Base-by-base conservation (phyloP, 2,113 vertebrate genomes). In the Tiliqua scincoides region DNA sequence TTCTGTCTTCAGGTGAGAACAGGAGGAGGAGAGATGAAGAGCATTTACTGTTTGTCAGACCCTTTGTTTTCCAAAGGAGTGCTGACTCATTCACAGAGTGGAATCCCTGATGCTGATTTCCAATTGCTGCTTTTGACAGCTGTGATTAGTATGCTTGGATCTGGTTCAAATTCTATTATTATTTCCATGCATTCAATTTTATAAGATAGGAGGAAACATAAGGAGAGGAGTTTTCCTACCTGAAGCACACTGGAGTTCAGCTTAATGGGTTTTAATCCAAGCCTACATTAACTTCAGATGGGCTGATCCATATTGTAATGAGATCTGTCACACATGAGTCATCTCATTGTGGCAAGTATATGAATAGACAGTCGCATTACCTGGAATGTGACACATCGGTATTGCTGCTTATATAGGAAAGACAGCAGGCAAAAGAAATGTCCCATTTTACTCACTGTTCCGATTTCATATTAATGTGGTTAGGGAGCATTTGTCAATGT, bases 321-420 rank as follows among this genome's bases (percentile, higher is more conserved):
- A 92, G 94, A 93, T 91, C 94, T 95, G 96, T 90, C 96, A 94
- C 94, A 92, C 79, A 73, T 78, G 79, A 92, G 92, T 90, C 93
- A 93, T 85, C 40, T 87, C 91, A 48, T 71, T 91, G 85, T 81
- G 77, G 54, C 82, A 2, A 83, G 84, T 93, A 94, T 87, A 84
- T 25, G 91, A 96, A 91, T 57, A 84, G 94, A 95, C 93, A 95
- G 79, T 87, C 78, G n/a, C 71, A 92, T 94, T 90, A 93, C n/a
- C 92, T 65, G 73, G 84, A 87, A 59, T 52, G 80, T 3, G 90
- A 89, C 89, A 94, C 88, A 81, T 23, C 93, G 93, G 91, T 91
- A 94, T 92, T 95, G 87, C 92, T 92, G 70, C 89, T 79, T 90
- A 93, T 62, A 63, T 82, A 71, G 52, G 87, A 94, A 92, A 89